phyloP scores from a whole-genome alignment of 1,140 invertebrate genomes.

The Papilio xuthus region DNA sequence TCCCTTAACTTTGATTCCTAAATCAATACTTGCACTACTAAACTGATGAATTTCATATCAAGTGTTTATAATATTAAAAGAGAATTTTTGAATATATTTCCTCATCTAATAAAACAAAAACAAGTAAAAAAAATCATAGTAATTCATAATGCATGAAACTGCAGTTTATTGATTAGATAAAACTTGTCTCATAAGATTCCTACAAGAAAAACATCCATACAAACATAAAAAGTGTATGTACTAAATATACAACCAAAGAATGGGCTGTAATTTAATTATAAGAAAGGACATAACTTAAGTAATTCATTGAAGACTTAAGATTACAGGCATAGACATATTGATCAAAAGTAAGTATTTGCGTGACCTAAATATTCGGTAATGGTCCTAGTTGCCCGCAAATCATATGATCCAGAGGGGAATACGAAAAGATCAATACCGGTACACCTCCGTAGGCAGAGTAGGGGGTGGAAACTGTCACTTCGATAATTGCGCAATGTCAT shows the following conservation, averaged over 20 bases:
- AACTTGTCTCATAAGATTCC: background rate
- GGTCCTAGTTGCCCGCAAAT: conserved; percentile 34
- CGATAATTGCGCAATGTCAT: conserved; percentile 77
- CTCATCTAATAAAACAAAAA: background rate
- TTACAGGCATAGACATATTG: background rate
- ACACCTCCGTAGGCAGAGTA: conserved; percentile 56
- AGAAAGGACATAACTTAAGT: background rate
- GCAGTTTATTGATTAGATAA: background rate
- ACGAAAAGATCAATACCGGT: conserved; percentile 79
- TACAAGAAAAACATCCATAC: background rate
- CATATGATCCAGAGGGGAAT: conserved; percentile 72
- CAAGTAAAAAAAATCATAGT: background rate
- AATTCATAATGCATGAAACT: background rate
- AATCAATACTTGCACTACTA: background rate
- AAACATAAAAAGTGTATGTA: background rate
- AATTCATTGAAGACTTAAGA: background rate
- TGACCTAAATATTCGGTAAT: conserved; percentile 31
- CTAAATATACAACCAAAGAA: background rate
- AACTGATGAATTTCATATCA: background rate
- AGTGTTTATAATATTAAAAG: background rate
- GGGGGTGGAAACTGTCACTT: conserved; percentile 75
- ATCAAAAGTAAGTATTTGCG: background rate
- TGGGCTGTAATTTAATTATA: conserved; percentile 4
- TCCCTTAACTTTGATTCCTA: background rate
- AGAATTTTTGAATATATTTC: background rate